Conservation (phyloP, 2,888 invertebrate species). For the Sphaerophoria taeniata region DNA sequence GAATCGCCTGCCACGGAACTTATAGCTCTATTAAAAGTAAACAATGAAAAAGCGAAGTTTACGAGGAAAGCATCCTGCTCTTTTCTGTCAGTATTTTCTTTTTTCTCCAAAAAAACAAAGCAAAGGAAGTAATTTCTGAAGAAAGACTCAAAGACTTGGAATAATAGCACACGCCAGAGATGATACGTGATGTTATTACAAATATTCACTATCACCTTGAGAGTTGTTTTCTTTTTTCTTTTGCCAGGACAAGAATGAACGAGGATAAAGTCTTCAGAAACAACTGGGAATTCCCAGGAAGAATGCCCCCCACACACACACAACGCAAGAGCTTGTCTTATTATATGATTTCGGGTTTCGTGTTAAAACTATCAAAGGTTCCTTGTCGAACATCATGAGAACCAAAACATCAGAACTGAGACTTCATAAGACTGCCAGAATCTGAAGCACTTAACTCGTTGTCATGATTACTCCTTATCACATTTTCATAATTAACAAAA, state of each 20-base stretch:
- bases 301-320: not conserved
- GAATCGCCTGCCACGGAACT: too few species aligned
- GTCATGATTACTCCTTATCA: slow-evolving; percentile 72
- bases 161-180: slow-evolving; percentile 69
- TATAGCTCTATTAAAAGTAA: too few species aligned
- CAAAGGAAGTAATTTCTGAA: slow-evolving; percentile 66
- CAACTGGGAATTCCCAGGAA: slow-evolving; percentile 38
- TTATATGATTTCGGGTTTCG: slow-evolving; percentile 39
- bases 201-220: slow-evolving; percentile 65
- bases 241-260: not conserved
- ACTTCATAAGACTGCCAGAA: not conserved
- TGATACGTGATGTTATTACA: slow-evolving; percentile 70
- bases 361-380: slow-evolving; percentile 40
- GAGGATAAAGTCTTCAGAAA: slow-evolving; percentile 16
- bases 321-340: slow-evolving; percentile 37
- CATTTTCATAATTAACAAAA: slow-evolving; percentile 73
- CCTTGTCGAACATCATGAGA: slow-evolving; percentile 21
- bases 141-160: slow-evolving; percentile 53
- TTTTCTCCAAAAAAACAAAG: not conserved
- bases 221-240: slow-evolving; percentile 36
- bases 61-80: too few species aligned
- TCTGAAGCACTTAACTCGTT: slow-evolving; percentile 54
- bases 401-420: not conserved
- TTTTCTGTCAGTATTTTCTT: not conserved
- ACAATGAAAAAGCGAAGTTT: too few species aligned